Percentiles rank a stretch among this genome's conserved stretches.
Evolutionary conservation across 2,113 vertebrate genomes (phyloP).

Genomic region (Notothenia rossii): DNA sequence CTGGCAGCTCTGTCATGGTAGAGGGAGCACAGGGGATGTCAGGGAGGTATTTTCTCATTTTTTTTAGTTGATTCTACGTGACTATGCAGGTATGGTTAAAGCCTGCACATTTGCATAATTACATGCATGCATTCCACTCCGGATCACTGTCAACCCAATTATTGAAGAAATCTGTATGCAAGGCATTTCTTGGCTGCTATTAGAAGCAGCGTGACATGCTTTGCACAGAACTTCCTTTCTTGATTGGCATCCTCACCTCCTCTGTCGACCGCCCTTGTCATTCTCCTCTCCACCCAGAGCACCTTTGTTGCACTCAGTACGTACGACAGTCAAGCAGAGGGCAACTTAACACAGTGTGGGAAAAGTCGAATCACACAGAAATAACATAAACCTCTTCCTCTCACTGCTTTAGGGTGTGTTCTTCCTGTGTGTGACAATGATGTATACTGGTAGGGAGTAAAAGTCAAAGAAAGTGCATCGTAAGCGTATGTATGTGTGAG

Average conservation of each 20-base stretch:
- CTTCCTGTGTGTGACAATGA: conserved; percentile 57
- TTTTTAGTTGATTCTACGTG: conserved; percentile 25
- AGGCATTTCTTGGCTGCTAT: conserved; percentile 32
- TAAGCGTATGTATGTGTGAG: conserved; percentile 63
- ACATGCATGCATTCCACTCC: conserved; percentile 61
- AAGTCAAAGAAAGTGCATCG: conserved; percentile 66
- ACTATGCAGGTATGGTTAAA: conserved; percentile 35
- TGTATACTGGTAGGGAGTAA: conserved; percentile 55
- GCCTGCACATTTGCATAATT: conserved; percentile 60
- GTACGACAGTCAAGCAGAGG: conserved; percentile 50
- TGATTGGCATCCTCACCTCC: conserved; percentile 69
- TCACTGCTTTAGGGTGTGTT: conserved; percentile 18
- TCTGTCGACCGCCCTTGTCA: conserved; percentile 54
- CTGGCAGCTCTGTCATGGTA: conserved; percentile 28
- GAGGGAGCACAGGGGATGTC: conserved; percentile 23
- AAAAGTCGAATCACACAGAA: conserved; percentile 62
- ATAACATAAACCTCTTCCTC: conserved; percentile 41
- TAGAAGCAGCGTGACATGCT: conserved; percentile 46
- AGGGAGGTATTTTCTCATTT: conserved; percentile 6
- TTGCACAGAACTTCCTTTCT: conserved; percentile 48
- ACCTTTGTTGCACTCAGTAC: conserved; percentile 23
- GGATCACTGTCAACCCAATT: conserved; percentile 69
- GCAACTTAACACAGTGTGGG: conserved; percentile 36
- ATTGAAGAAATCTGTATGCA: conserved; percentile 67
- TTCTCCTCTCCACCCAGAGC: conserved; percentile 44